A percentile compares a stretch with the other conserved stretches of the same genome.
phyloP scores from a whole-genome alignment of 2,888 invertebrate species.

The Tachina grossa region DNA sequence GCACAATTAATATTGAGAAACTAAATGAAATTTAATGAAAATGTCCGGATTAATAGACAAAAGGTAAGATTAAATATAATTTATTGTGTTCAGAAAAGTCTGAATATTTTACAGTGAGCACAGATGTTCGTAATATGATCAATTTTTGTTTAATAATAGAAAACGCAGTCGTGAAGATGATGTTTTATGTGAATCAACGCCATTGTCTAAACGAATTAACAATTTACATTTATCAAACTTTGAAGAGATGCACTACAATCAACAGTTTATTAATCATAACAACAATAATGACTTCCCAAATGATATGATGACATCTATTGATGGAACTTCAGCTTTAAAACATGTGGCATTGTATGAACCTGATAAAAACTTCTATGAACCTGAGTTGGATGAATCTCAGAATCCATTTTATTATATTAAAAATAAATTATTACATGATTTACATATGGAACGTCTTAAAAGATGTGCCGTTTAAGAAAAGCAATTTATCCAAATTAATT shows the following conservation, averaged over 20 bases:
- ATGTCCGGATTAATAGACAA: constrained; percentile 79
- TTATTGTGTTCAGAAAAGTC: neutral
- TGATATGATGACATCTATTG: constrained; percentile 67
- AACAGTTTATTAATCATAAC: constrained; percentile 73
- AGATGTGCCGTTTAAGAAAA: constrained; percentile 80
- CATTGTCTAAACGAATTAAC: constrained; percentile 94
- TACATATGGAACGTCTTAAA: constrained; percentile 91
- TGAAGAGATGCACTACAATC: constrained; percentile 74
- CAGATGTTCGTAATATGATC: constrained; percentile 31
- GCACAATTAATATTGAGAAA: neutral
- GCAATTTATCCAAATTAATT: neutral
- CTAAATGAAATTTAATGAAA: constrained; percentile 51
- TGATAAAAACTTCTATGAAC: constrained; percentile 85
- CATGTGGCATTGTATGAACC: constrained; percentile 25
- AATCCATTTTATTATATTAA: constrained; percentile 94
- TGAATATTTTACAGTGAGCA: constrained; percentile 37
- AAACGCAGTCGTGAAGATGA: constrained; percentile 91
- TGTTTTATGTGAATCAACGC: constrained; percentile 89
- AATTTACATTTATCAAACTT: constrained; percentile 89
- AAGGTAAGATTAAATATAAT: constrained; percentile 74
- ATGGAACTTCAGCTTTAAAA: constrained; percentile 58
- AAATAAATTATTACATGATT: constrained; percentile 93
- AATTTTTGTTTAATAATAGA: constrained; percentile 83
- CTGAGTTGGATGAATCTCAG: constrained; percentile 89
- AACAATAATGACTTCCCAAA: constrained; percentile 72